phyloP scores from a whole-genome alignment of 2,113 vertebrate genomes.

The Oenanthe oenanthe region DNA sequence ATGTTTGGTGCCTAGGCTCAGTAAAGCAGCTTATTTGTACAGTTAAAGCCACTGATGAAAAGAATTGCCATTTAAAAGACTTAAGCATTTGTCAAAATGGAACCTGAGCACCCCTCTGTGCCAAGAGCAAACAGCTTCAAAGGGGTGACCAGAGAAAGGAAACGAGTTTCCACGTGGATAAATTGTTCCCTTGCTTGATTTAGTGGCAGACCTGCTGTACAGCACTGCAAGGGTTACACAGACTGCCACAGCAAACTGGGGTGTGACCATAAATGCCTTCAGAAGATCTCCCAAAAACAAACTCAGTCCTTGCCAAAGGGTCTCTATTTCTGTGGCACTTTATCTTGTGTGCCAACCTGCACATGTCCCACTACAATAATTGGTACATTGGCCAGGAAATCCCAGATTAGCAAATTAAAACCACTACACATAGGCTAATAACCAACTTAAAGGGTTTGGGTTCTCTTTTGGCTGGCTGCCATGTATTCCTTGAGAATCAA shows the following conservation, averaged over 20 bases:
- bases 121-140: neutral
- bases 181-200: neutral
- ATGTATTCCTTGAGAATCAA: neutral
- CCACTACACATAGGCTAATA: neutral
- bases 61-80: neutral
- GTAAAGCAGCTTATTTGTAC: neutral
- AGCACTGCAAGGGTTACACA: accelerated
- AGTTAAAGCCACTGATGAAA: neutral
- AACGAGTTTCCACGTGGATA: neutral
- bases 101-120: neutral
- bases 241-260: neutral
- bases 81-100: neutral
- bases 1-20: neutral
- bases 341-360: neutral
- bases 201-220: neutral
- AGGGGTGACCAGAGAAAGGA: neutral
- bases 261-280: neutral
- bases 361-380: accelerated
- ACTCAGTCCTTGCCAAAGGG: neutral
- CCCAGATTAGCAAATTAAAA: too few relatives aligned
- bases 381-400: too few relatives aligned
- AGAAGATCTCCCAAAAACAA: neutral
- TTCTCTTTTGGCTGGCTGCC: neutral
- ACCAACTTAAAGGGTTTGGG: neutral
- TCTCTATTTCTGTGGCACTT: neutral